Evolutionary conservation across 2,888 invertebrate species (phyloP).

Genomic region (Chironomus riparius): DNA sequence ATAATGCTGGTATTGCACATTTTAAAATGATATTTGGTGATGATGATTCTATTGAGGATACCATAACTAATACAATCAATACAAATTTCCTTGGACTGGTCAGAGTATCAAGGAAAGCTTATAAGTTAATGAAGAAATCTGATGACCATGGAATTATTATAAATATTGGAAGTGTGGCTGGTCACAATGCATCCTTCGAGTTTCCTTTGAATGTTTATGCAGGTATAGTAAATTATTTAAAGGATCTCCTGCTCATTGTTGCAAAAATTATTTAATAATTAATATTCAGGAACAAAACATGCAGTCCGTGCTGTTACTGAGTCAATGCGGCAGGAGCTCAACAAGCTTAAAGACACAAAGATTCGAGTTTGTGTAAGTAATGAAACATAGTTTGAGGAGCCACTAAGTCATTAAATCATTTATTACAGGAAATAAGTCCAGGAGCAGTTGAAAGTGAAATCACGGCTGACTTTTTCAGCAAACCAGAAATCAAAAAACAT

Average conservation of each 20-base stretch:
- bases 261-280: too few relatives aligned
- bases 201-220: not conserved
- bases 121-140: slow-evolving; percentile 43
- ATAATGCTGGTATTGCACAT: slow-evolving; percentile 47
- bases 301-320: slow-evolving; percentile 39
- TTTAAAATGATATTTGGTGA: slow-evolving; percentile 23
- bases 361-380: slow-evolving; percentile 36
- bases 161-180: slow-evolving; percentile 41
- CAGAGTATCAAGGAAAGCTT: slow-evolving; percentile 44
- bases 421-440: slow-evolving; percentile 40
- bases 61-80: slow-evolving; percentile 40
- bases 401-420: not conserved
- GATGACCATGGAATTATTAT: slow-evolving; percentile 43
- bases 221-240: not conserved
- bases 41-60: not conserved
- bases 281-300: slow-evolving; percentile 36
- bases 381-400: too few relatives aligned
- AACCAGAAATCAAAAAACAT: not conserved
- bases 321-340: slow-evolving; percentile 38
- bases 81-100: slow-evolving; percentile 44
- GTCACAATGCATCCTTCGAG: slow-evolving; percentile 31
- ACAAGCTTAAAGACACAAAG: slow-evolving; percentile 32
- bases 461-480: slow-evolving; percentile 36
- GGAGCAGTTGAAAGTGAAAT: slow-evolving; percentile 37
- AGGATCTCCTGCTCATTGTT: too few relatives aligned